Evolutionary conservation across 1,140 invertebrate genomes (phyloP).

Genomic region (Drosophila carrolli): DNA sequence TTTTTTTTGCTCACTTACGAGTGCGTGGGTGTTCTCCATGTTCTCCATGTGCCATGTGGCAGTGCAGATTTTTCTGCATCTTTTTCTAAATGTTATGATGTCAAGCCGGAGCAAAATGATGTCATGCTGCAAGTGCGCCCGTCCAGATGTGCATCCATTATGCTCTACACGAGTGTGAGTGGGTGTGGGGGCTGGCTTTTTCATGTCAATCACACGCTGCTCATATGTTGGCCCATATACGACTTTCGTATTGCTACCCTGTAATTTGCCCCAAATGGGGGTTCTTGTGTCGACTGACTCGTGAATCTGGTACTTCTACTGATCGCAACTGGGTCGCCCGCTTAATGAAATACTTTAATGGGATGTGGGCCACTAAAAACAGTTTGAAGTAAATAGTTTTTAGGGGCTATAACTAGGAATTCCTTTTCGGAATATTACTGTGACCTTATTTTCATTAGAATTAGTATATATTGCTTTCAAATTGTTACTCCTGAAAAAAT

Average conservation of each 20-base stretch:
- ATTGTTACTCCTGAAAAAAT: too few species aligned
- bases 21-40: conserved; percentile 45
- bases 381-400: conserved; percentile 19
- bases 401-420: neutral
- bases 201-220: conserved; percentile 79
- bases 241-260: conserved; percentile 55
- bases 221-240: conserved; percentile 72
- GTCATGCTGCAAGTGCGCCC: conserved; percentile 79
- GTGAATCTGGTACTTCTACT: conserved; percentile 12
- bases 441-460: too few species aligned
- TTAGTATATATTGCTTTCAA: too few species aligned
- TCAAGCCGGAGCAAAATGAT: conserved; percentile 70
- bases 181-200: conserved; percentile 52
- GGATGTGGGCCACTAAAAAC: conserved; percentile 11
- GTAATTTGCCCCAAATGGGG: neutral
- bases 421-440: too few species aligned
- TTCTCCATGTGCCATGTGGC: conserved; percentile 32
- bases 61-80: conserved; percentile 62
- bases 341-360: conserved; percentile 34
- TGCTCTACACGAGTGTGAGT: conserved; percentile 37
- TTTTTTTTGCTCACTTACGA: conserved; percentile 24
- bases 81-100: conserved; percentile 56
- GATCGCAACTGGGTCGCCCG: conserved; percentile 12
- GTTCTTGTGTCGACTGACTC: neutral
- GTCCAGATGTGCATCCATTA: conserved; percentile 81